Base-by-base conservation (phyloP, 2,797 vertebrate genomes). In the Diceros bicornis region DNA sequence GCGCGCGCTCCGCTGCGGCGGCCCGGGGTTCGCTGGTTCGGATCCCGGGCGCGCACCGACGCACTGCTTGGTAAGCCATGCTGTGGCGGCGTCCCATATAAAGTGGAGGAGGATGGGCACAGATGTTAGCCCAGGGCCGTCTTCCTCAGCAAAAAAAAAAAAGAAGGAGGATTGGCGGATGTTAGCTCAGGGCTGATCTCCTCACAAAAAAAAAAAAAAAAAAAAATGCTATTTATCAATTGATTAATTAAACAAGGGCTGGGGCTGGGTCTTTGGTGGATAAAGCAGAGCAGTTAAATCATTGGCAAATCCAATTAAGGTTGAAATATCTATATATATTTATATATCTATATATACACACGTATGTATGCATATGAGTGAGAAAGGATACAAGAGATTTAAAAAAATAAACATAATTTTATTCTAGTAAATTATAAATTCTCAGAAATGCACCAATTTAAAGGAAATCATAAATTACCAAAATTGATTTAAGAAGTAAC, bases 401-500 rank as follows among this genome's bases (percentile, higher is more conserved):
- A 17, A 62, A 90, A 78, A 50, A 52, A 77, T 2, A 47, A 47
- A 47, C 47, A 47, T 47, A 69, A 77, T 94, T 94, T 69, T 69
- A 77, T 61, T 37, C 47, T 72, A 87, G 21, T 17, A 78, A 72
- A 61, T 44, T 83, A 37, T 89, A 90, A 66, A 77, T 75, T 62
- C 55, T 79, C 55, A 91, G 57, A 83, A 89, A 95, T 29, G 2
- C 2, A 61, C 11, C 12, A 69, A 68, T 74, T 93, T 91, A 69
- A 69, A 81, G 7, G 55, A 94, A 82, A 61, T 87, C 41, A 13
- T 37, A 71, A 85, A 75, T 90, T 72, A 90, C 3, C 57, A 87
- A 90, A 92, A 88, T 21, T 77, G 62, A 69, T n/a, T 79, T 37
- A 89, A 85, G 37, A 77, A 78, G 34, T 50, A 91, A 77, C 44